Base-by-base conservation (phyloP, 1,140 invertebrate species). In the Nasonia giraulti region DNA sequence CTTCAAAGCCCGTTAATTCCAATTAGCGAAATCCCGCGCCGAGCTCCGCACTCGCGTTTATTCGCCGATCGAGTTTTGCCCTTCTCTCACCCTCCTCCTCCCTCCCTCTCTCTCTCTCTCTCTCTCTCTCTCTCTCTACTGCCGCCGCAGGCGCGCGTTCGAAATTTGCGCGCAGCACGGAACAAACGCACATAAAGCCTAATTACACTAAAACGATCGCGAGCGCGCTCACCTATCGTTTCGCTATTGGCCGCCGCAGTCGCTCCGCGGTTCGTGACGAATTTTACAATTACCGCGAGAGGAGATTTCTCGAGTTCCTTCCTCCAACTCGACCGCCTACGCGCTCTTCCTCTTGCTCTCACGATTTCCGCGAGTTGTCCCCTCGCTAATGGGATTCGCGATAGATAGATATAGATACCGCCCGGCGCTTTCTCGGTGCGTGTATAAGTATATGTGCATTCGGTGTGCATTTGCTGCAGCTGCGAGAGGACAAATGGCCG, bases 1-100 rank as follows among this genome's bases (percentile, higher is more conserved):
- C 81, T 84, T 68, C 78, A 76, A 86, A 87, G 85, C 86, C 85
- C 86, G 88, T 88, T 90, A 90, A 90, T 90, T 88, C 87, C 87
- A 89, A 89, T 89, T 88, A 89, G 88, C 86, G 83, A 87, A 90
- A 89, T 90, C 87, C 88, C 76, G 27, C 33, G 33, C 33, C 33
- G 33, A 4, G 33, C 33, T 3, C 33, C 50, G 8, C 14, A 14
- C 37, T 44, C 33, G 14, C 33, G 68, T 33, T 62, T n/a, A 62
- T 62, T 14, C 27, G 10, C 5, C n/a, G 44, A 73, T 50, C 82
- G 33, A 55, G 23, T 73, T n/a, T 73, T 37, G 37, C 40, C 74
- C 17, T 74, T 44, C 33, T 75, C 74, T 79, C 44, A 1, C 68
- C 37, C 75, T 47, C 31, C 33, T 80, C 27, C 27, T 27, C 27